Evolutionary conservation across 2,113 vertebrate genomes (phyloP).

Genomic region (Girardinichthys multiradiatus): DNA sequence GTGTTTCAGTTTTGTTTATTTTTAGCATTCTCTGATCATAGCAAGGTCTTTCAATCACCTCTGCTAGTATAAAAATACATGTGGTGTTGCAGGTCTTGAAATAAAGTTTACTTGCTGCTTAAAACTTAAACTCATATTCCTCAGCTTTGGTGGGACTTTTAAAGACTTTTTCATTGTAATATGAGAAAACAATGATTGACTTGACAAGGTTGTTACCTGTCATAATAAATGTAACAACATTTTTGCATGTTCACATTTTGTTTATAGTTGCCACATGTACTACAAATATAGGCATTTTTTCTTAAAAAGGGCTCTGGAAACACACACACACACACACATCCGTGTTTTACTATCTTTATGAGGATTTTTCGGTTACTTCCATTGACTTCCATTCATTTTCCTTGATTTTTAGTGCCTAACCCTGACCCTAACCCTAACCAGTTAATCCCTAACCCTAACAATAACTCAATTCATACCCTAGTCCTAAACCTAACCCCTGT

Average conservation of each 20-base stretch:
- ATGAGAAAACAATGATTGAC: neutral
- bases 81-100: neutral
- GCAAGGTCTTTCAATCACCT: neutral
- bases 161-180: too few relatives aligned
- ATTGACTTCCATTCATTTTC: too few relatives aligned
- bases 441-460: too few relatives aligned
- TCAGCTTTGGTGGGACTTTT: neutral
- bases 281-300: neutral
- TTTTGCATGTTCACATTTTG: neutral
- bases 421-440: too few relatives aligned
- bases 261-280: neutral
- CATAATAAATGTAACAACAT: neutral
- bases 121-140: neutral
- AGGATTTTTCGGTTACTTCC: too few relatives aligned
- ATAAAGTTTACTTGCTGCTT: neutral
- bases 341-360: too few relatives aligned
- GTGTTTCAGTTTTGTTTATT: neutral
- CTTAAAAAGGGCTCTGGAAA: neutral
- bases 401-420: too few relatives aligned
- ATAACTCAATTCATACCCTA: too few relatives aligned
- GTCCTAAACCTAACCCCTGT: too few relatives aligned
- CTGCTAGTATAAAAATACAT: neutral
- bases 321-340: too few relatives aligned
- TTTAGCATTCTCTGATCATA: neutral
- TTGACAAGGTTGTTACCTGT: neutral